A percentile compares a stretch with the other conserved stretches of the same genome.
Conservation (phyloP, 2,113 vertebrate species). For the Ameiurus melas region DNA sequence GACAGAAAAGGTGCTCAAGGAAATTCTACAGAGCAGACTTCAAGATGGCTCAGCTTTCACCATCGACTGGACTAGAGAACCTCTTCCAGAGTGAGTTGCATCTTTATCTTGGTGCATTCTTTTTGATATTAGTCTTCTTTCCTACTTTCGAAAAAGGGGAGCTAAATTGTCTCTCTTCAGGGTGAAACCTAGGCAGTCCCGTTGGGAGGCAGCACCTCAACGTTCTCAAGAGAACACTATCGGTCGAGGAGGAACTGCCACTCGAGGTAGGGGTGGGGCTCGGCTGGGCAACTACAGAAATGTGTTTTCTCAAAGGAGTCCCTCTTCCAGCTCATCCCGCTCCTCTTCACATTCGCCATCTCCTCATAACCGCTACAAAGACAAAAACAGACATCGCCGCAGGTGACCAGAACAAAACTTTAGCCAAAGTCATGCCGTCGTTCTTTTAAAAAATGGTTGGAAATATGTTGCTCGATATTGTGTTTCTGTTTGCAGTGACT, state of each 20-base stretch:
- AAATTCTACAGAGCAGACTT: constrained; percentile 84
- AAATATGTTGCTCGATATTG: not conserved
- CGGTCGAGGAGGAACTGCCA: constrained; percentile 64
- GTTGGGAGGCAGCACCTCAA: constrained; percentile 79
- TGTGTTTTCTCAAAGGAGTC: constrained; percentile 87
- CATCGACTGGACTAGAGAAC: constrained; percentile 88
- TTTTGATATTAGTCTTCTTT: not conserved
- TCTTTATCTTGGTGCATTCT: not conserved
- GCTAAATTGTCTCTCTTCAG: constrained; percentile 48
- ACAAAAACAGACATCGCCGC: constrained; percentile 68
- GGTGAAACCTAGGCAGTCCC: constrained; percentile 78
- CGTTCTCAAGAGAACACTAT: constrained; percentile 64
- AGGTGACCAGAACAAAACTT: constrained; percentile 50
- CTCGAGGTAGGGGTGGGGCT: constrained; percentile 70
- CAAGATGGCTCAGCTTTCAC: constrained; percentile 92
- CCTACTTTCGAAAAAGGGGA: too few relatives aligned
- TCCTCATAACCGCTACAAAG: constrained; percentile 80
- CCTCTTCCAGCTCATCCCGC: constrained; percentile 81
- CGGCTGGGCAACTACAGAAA: constrained; percentile 85
- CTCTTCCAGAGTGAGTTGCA: constrained; percentile 76
- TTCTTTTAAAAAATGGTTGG: not conserved
- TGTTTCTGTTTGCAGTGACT: constrained; percentile 64
- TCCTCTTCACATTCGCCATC: constrained; percentile 85
- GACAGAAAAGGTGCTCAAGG: constrained; percentile 88
- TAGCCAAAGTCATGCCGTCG: not conserved